Evolutionary conservation across 2,113 vertebrate species (phyloP).

Genomic region (Jacana jacana): DNA sequence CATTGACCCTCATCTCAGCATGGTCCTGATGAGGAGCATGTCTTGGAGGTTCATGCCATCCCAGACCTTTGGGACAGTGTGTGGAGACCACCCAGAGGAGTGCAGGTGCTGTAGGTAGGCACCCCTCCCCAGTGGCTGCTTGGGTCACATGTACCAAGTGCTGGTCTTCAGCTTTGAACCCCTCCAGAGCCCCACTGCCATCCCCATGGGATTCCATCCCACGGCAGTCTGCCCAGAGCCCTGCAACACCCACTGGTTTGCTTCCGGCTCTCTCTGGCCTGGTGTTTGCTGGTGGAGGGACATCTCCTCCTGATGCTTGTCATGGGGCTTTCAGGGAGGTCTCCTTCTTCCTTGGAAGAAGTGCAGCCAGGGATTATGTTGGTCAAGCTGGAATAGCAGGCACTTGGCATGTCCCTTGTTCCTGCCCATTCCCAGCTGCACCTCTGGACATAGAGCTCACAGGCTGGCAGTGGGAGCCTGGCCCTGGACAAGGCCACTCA

Average conservation of each 20-base stretch:
- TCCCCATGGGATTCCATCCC: accelerated
- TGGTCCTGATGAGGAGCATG: accelerated
- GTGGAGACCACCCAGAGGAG: accelerated
- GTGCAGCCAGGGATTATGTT: no score
- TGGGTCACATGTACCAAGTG: neutral
- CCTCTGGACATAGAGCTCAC: neutral
- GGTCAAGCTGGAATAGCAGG: no score
- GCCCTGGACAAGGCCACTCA: neutral
- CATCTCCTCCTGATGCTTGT: neutral
- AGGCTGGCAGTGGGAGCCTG: neutral
- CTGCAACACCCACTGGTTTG: accelerated
- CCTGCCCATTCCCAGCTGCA: accelerated
- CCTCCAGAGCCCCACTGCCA: neutral
- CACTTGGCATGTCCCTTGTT: neutral
- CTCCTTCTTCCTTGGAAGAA: no score
- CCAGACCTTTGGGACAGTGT: accelerated
- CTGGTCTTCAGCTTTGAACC: neutral
- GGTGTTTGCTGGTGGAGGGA: accelerated
- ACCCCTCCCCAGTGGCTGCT: neutral
- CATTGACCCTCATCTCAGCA: neutral
- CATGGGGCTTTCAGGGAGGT: accelerated
- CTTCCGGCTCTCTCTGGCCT: accelerated
- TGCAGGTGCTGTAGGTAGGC: accelerated
- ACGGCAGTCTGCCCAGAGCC: accelerated
- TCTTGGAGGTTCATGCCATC: neutral